Evolutionary conservation across 2,888 invertebrate species (phyloP).

Genomic region (Meiosimyza decipiens): DNA sequence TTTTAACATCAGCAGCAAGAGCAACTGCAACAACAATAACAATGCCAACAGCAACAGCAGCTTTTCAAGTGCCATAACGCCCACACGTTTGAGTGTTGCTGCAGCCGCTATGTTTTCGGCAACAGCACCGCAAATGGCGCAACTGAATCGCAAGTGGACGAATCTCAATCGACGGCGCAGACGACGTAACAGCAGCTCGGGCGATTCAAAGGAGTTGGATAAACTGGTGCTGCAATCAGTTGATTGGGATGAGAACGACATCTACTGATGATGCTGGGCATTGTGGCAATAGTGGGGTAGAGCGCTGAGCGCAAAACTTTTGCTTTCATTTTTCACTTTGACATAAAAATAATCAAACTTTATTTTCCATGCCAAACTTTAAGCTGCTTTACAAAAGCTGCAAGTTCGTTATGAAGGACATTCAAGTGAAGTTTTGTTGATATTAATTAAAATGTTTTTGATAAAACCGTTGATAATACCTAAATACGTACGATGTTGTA

Average conservation of each 20-base stretch:
- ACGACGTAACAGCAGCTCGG: slow-evolving; percentile 63
- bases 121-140: slow-evolving; percentile 63
- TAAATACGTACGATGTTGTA: too few relatives aligned
- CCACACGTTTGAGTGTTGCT: slow-evolving; percentile 58
- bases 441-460: too few relatives aligned
- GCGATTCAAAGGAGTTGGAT: slow-evolving; percentile 65
- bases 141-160: slow-evolving; percentile 65
- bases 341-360: too few relatives aligned
- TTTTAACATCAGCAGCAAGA: slow-evolving; percentile 59
- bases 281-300: slow-evolving; percentile 17
- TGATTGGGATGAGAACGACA: slow-evolving; percentile 67
- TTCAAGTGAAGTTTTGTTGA: too few relatives aligned
- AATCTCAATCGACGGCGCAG: slow-evolving; percentile 61
- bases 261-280: slow-evolving; percentile 55
- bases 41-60: slow-evolving; percentile 39
- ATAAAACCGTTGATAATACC: too few relatives aligned
- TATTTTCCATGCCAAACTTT: too few relatives aligned
- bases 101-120: slow-evolving; percentile 63
- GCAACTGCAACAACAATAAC: slow-evolving; percentile 43
- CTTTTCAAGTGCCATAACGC: slow-evolving; percentile 56
- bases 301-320: slow-evolving; percentile 27
- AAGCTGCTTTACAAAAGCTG: too few relatives aligned
- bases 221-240: slow-evolving; percentile 66
- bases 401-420: too few relatives aligned
- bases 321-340: too few relatives aligned